A percentile compares a stretch with the other conserved stretches of the same genome.
Conservation (phyloP, 2,797 vertebrate species). For the Catostomus latipinnis region DNA sequence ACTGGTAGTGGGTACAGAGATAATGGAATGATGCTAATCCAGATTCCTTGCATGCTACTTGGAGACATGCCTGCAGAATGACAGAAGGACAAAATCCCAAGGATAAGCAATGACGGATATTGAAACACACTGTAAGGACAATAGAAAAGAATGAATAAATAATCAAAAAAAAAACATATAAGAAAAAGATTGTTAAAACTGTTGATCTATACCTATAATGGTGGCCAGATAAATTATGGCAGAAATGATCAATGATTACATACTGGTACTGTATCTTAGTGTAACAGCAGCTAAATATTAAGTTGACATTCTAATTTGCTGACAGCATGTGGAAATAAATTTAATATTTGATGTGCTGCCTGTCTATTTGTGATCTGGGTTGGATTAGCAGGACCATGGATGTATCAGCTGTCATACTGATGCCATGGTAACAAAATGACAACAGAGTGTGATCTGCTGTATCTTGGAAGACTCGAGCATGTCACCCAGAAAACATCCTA, state of each 20-base stretch:
- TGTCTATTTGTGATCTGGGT: constrained; percentile 32
- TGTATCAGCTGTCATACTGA: constrained; percentile 20
- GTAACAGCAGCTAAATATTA: neutral
- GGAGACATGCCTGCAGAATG: constrained; percentile 10
- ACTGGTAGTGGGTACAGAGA: constrained; percentile 1
- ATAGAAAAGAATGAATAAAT: neutral
- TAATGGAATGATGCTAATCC: constrained; percentile 16
- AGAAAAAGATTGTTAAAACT: neutral
- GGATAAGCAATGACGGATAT: constrained; percentile 19
- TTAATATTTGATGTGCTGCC: constrained; percentile 20
- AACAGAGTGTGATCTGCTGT: constrained; percentile 9
- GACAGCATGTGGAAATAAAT: constrained; percentile 24
- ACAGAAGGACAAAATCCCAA: constrained; percentile 22
- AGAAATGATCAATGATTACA: neutral
- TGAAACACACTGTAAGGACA: constrained; percentile 5
- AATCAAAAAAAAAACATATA: neutral
- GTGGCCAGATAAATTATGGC: neutral
- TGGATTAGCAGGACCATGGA: constrained; percentile 13
- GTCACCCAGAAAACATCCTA: constrained; percentile 14
- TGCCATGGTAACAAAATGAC: constrained; percentile 13
- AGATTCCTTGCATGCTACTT: constrained; percentile 20
- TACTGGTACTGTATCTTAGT: neutral
- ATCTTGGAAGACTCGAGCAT: neutral
- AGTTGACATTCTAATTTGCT: neutral
- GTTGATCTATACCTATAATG: neutral